Evolutionary conservation across 1,140 invertebrate species (phyloP).

Genomic region (Drosophila takahashii): DNA sequence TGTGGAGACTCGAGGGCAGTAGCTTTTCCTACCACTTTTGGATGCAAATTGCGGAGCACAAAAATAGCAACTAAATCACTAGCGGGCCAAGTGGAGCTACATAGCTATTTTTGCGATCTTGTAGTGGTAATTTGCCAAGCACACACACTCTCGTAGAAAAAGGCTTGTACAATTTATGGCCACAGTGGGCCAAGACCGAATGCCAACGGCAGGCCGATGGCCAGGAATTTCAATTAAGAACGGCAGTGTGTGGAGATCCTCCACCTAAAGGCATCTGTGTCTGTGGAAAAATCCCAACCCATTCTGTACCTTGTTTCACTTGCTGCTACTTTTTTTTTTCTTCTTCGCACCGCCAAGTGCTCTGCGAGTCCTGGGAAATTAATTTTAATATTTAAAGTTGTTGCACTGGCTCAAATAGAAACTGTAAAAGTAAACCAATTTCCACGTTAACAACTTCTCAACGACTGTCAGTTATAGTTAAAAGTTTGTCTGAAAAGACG

Average conservation of each 20-base stretch:
- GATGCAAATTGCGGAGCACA: constrained; percentile 51
- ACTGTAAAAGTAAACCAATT: constrained; percentile 49
- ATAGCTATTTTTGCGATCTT: constrained; percentile 22
- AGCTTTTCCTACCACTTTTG: neutral
- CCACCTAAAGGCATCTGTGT: constrained; percentile 2
- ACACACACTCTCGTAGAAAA: constrained; percentile 2
- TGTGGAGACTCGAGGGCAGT: neutral
- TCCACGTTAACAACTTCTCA: constrained; percentile 11
- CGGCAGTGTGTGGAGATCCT: neutral
- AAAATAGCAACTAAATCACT: constrained; percentile 81
- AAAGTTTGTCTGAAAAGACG: constrained; percentile 13
- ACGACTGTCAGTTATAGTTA: constrained; percentile 17
- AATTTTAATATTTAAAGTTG: constrained; percentile 68
- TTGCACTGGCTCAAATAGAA: constrained; percentile 35
- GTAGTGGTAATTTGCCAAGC: constrained; percentile 61
- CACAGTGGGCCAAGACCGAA: constrained; percentile 23
- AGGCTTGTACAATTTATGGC: constrained; percentile 50
- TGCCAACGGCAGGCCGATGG: constrained; percentile 30
- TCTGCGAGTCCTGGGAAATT: constrained; percentile 4
- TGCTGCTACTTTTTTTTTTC: constrained; percentile 16
- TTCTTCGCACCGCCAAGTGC: constrained; percentile 6
- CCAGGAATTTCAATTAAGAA: constrained; percentile 59
- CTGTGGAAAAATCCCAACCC: constrained; percentile 8
- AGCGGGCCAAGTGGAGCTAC: constrained; percentile 48
- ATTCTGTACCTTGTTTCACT: neutral